Conservation (phyloP, 2,888 invertebrate genomes). For the Pandemis cinnamomeana region DNA sequence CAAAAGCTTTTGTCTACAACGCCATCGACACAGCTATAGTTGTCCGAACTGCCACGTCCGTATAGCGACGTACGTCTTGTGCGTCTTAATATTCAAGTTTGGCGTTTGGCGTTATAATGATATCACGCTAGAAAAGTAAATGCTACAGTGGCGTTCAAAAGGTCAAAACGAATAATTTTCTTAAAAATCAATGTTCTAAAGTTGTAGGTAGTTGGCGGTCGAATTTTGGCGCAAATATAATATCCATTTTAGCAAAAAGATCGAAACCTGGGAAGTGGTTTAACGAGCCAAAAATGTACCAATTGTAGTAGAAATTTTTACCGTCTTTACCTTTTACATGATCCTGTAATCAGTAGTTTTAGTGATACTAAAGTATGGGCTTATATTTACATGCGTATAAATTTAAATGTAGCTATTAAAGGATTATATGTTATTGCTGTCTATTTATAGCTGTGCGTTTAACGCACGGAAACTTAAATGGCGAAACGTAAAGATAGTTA, state of each 20-base stretch:
- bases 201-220: no score
- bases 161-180: no score
- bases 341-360: conserved; percentile 33
- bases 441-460: conserved; percentile 5
- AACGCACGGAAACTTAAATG: background rate
- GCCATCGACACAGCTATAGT: no score
- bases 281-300: conserved; percentile 27
- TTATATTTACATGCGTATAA: conserved; percentile 38
- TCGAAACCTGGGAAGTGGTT: conserved; percentile 15
- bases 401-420: conserved; percentile 14
- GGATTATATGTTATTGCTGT: conserved; percentile 26
- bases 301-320: conserved; percentile 29
- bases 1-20: no score
- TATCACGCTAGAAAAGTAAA: no score
- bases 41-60: no score
- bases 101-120: no score
- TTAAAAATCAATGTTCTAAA: no score
- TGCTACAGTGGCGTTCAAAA: no score
- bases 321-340: conserved; percentile 34
- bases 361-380: conserved; percentile 26
- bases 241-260: background rate
- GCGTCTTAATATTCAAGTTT: no score
- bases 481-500: background rate
- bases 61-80: no score
- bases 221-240: no score